Evolutionary conservation across 30 jellyfish, hydroid and myxozoan species (phyloP), one percentile per base, ranked within the genome.

Genomic region (Nemopilema nomurai): DNA sequence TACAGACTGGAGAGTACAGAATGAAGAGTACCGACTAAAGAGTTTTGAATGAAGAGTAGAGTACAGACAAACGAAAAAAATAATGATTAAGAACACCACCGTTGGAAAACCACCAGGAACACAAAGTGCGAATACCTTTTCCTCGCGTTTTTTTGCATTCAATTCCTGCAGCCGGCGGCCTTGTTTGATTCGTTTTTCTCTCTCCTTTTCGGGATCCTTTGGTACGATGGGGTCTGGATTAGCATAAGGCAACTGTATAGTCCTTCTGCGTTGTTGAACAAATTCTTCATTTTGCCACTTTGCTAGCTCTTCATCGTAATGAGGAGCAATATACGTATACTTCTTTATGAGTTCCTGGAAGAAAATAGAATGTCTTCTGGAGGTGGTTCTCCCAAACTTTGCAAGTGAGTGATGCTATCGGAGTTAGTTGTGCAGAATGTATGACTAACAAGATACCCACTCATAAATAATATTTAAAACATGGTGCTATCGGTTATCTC

Each of bases 141-240:
- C 98, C 64, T 87, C 98, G 23, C 97, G 83, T 69, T 83, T 87
- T 29, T 74, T 86, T 8, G 96, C 97, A 71, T 92, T 92, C 22
- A 92, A 64, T 63, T 92, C 98, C 78, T 92, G 96, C 87, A 92
- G 67, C 21, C 98, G 62, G 24, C 90, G 80, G 0, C 97, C 98
- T 78, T 92, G 98, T 28, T 57, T 88, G 57, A 80, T 88, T 28
- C 97, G 87, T 67, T 82, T 77, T 65, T 92, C 98, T 51, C 77
- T 62, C 29, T 92, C 98, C 66, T 88, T 92, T 84, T 92, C 98
- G 0, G 90, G 90, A 49, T 88, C 91, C 52, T 85, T 79, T 28
- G 87, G 87, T 18, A 57, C 84, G 16, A 74, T 67, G 6, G 86
- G 83, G 62, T 69, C 86, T 26, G 86, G 88, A n/a, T 80, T 81